These are phyloP conservation scores for Argynnis bischoffii DNA, from an alignment of 2,888 invertebrate species.

Conservation along the genomic window DNA sequence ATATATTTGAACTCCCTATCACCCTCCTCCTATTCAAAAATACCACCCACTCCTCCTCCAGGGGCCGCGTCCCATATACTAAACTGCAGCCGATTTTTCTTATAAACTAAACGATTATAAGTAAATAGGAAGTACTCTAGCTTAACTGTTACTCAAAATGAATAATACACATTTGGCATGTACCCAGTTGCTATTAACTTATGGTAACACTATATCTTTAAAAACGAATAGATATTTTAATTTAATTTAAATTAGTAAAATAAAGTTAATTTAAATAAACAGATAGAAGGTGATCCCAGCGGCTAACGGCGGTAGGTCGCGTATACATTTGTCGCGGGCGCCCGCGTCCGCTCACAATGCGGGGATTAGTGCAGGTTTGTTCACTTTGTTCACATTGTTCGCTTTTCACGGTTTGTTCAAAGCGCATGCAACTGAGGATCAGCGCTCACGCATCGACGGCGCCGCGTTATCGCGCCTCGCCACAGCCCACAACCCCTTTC, in stretches of 20 bases:
- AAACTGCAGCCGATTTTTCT: too few species aligned
- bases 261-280: not conserved
- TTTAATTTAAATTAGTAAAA: not conserved
- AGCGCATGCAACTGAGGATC: conserved; percentile 58
- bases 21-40: too few species aligned
- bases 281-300: not conserved
- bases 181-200: too few species aligned
- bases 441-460: conserved; percentile 59
- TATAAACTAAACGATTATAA: too few species aligned
- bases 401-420: conserved; percentile 52
- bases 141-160: too few species aligned
- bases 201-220: too few species aligned
- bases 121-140: too few species aligned
- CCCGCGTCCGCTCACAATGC: conserved; percentile 53
- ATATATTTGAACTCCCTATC: too few species aligned
- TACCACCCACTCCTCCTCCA: too few species aligned
- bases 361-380: conserved; percentile 68
- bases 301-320: conserved; percentile 49
- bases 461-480: conserved; percentile 63
- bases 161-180: too few species aligned
- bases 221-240: not conserved
- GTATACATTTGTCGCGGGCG: conserved; percentile 40
- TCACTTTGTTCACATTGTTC: conserved; percentile 63
- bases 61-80: too few species aligned
- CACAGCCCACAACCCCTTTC: conserved; percentile 69